Evolutionary conservation across 2,797 vertebrate genomes (phyloP).

Genomic region (Gorsachius magnificus): DNA sequence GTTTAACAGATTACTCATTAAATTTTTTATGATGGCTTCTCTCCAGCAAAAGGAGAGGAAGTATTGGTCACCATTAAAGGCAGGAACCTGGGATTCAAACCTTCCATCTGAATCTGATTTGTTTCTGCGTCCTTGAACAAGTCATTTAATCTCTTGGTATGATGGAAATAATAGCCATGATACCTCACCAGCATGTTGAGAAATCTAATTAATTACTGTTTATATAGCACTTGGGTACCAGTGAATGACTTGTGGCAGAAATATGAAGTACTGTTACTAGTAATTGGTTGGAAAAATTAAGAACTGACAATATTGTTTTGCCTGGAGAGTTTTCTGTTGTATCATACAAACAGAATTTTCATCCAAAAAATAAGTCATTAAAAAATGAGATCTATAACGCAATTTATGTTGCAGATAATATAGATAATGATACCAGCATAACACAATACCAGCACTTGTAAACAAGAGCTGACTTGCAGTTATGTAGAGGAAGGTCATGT

Average conservation of each 20-base stretch:
- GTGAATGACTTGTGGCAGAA: background rate
- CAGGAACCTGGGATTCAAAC: background rate
- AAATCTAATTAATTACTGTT: slow-evolving; percentile 25
- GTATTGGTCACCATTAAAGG: background rate
- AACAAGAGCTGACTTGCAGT: background rate
- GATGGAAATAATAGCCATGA: background rate
- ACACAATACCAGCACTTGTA: background rate
- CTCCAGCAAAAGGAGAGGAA: background rate
- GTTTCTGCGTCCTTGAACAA: background rate
- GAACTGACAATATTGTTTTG: background rate
- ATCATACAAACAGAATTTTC: background rate
- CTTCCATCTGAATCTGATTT: background rate
- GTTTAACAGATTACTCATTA: background rate
- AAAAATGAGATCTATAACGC: background rate
- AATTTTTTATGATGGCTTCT: background rate
- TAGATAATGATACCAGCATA: background rate
- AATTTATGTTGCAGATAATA: background rate
- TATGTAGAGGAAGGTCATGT: background rate
- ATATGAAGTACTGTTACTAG: background rate
- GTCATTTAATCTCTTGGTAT: background rate
- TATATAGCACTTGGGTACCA: background rate
- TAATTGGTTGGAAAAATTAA: background rate
- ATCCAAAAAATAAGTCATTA: background rate
- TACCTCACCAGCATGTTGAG: background rate
- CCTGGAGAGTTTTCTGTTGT: background rate